Conservation (phyloP, 2,888 invertebrate species). For the Tipula helvola region DNA sequence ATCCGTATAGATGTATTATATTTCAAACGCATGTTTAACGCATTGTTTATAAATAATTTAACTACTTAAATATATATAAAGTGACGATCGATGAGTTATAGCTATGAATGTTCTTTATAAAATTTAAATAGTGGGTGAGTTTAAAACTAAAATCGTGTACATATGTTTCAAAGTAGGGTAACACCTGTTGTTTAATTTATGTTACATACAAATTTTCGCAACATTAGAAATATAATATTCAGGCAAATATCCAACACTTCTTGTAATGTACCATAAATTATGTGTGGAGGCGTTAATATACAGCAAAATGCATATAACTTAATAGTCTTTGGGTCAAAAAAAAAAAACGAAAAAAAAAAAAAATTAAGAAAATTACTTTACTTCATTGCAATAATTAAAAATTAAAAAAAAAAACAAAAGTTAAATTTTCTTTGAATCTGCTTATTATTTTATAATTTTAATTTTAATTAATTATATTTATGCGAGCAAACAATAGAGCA, state of each 20-base stretch:
- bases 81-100: background rate
- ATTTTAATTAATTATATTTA: background rate
- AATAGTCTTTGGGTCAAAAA: background rate
- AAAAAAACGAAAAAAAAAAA: background rate
- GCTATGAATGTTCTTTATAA: background rate
- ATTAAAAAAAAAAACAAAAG: background rate
- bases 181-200: background rate
- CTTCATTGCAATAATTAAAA: background rate
- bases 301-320: background rate
- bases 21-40: background rate
- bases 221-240: background rate
- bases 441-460: background rate
- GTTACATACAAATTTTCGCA: background rate
- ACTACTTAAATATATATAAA: background rate
- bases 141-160: background rate
- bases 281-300: background rate
- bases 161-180: background rate
- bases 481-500: background rate
- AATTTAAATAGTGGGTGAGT: background rate
- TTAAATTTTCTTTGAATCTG: background rate
- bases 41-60: background rate
- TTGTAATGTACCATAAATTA: background rate
- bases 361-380: background rate
- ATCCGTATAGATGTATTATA: background rate
- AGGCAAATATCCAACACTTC: background rate